Conservation (phyloP, 2,113 vertebrate species). For the Hydrolagus affinis region DNA sequence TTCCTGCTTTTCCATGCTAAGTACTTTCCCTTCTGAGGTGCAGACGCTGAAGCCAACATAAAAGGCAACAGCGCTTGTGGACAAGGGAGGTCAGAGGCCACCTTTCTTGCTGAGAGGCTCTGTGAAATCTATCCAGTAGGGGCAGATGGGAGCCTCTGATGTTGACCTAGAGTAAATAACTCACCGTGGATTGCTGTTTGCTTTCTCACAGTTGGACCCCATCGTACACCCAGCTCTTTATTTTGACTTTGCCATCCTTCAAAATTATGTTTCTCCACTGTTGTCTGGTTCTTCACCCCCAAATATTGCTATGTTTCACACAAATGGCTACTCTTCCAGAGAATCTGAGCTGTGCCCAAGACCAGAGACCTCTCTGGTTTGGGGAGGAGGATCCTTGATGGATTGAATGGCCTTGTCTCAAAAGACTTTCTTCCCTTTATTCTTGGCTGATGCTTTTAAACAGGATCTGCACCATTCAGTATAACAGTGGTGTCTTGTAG, state of each 20-base stretch:
- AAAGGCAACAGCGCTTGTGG: constrained; percentile 52
- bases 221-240: background rate
- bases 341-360: too few relatives aligned
- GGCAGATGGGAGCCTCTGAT: constrained; percentile 42
- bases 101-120: constrained; percentile 42
- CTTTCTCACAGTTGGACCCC: constrained; percentile 51
- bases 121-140: constrained; percentile 35
- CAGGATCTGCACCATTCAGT: too few relatives aligned
- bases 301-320: too few relatives aligned
- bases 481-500: too few relatives aligned
- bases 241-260: background rate
- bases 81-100: constrained; percentile 52
- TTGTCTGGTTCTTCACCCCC: background rate
- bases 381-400: too few relatives aligned
- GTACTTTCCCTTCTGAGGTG: constrained; percentile 40
- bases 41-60: constrained; percentile 54
- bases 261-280: background rate
- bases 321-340: too few relatives aligned
- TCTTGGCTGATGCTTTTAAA: too few relatives aligned
- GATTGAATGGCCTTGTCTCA: too few relatives aligned
- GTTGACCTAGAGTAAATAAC: constrained; percentile 36
- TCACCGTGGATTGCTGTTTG: constrained; percentile 52
- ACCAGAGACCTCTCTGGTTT: too few relatives aligned
- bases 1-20: constrained; percentile 43
- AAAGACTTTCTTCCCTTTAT: too few relatives aligned